Base-by-base conservation (phyloP, 2,888 invertebrate genomes). In the Lissocephala sabroskyi region DNA sequence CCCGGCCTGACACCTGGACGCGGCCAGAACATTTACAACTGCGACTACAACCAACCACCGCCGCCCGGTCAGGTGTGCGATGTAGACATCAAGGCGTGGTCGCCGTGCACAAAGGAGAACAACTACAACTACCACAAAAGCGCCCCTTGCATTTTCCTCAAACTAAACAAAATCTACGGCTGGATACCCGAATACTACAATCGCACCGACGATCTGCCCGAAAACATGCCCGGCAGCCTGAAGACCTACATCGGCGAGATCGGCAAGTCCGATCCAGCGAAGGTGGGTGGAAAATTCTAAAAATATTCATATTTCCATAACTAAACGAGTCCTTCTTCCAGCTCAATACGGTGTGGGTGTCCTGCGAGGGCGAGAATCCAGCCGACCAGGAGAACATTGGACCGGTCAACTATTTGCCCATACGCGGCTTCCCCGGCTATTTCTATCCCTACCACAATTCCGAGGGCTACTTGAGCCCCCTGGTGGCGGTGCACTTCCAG, bases 351-450 rank as follows among this genome's bases (percentile, higher is more conserved):
- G 89, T 97, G 62, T 97, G 96, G 92, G 90, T 98, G 10, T 92
- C 94, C 4, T 98, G 98, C 82, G 91, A 94, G 74, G 98, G 98
- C 39, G 97, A 97, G 87, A 95, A 94, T 84, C 93, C 96, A 0
- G 93, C 94, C 0, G 97, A 97, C 85, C 87, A 91, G 52, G 97
- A 98, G 85, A 94, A 96, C 84, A 89, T 97, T 59, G 97, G 97
- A 0, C 90, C 91, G 1, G 87, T 97, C 56, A 87, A 89, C 54
- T 96, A 96, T 86, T 86, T 90, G 61, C 95, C 95, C 0, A 87
- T 90, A 68, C 88, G 90, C 67, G 95, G 96, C 45, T 95, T 95
- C 82, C 94, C 95, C 0, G 94, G 94, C 1, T 95, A 92, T 81
- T 96, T 92, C 85, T 96, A 93, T 86, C 96, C 96, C 0, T 96